A percentile compares a stretch with the other conserved stretches of the same genome.
Evolutionary conservation across 1,140 invertebrate genomes (phyloP).

Genomic region (Neoseiulus cucumeris): DNA sequence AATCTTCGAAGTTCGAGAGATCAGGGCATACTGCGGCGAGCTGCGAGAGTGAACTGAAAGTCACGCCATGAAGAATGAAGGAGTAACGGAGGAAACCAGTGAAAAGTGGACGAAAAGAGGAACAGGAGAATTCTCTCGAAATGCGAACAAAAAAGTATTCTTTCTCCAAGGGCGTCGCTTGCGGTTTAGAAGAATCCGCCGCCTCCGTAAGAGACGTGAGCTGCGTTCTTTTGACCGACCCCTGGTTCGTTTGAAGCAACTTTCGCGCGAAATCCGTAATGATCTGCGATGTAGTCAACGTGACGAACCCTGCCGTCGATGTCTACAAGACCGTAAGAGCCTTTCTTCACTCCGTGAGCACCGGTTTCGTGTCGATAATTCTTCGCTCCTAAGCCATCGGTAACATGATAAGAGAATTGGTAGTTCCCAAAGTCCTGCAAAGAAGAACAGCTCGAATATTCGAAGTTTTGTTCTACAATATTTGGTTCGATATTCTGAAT

Average conservation of each 20-base stretch:
- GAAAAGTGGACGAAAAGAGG: no score
- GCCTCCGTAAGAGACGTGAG: neutral
- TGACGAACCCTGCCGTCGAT: slow-evolving; percentile 16
- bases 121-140: no score
- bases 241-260: slow-evolving; percentile 13
- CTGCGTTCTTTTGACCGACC: neutral
- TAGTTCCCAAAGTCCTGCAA: slow-evolving; percentile 14
- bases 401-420: slow-evolving; percentile 15
- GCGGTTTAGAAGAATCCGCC: neutral
- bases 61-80: no score
- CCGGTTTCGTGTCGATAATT: slow-evolving; percentile 15
- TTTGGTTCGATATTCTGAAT: neutral
- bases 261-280: slow-evolving; percentile 13
- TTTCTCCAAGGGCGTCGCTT: no score
- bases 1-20: no score
- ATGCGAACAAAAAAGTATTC: no score
- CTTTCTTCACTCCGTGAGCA: slow-evolving; percentile 15
- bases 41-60: no score
- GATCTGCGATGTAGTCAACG: slow-evolving; percentile 18
- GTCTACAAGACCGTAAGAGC: slow-evolving; percentile 18
- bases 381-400: neutral
- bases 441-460: no score
- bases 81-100: no score
- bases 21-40: no score
- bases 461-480: neutral